Percentiles rank a stretch among this genome's conserved stretches.
These are phyloP conservation scores for Ataeniobius toweri DNA, from an alignment of 2,797 vertebrate species.

Conservation along the genomic window DNA sequence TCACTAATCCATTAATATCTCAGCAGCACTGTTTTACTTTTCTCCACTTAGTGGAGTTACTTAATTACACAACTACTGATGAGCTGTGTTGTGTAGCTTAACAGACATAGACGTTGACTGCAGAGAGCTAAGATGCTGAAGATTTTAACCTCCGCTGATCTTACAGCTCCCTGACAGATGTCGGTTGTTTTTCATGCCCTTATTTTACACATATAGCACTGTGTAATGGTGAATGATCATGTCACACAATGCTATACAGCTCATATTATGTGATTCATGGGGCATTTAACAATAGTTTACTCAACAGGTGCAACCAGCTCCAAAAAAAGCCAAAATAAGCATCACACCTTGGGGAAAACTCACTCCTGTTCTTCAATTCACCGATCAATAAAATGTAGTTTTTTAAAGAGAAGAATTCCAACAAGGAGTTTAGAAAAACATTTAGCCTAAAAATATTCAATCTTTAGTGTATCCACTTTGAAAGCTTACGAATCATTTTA, in stretches of 20 bases:
- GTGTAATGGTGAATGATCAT: neutral
- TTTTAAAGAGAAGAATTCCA: too few relatives aligned
- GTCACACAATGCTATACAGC: neutral
- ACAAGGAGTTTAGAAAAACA: too few relatives aligned
- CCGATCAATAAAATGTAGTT: neutral
- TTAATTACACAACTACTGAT: neutral
- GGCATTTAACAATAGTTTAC: neutral
- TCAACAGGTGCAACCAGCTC: neutral
- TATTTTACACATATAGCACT: neutral
- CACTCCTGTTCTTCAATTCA: neutral
- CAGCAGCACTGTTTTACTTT: neutral
- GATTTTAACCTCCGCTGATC: neutral
- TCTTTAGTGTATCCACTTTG: neutral
- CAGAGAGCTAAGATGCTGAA: neutral
- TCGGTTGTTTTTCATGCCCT: neutral
- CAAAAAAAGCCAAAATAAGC: neutral
- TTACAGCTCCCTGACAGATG: neutral
- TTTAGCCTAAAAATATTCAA: too few relatives aligned
- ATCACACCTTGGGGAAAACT: neutral
- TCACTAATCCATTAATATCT: neutral
- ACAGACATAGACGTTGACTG: neutral
- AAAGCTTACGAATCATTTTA: neutral
- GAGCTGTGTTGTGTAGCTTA: neutral
- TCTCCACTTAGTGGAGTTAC: neutral
- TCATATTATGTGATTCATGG: neutral